Evolutionary conservation across 2,888 invertebrate species (phyloP).

Genomic region (Drosophila kuntzei): DNA sequence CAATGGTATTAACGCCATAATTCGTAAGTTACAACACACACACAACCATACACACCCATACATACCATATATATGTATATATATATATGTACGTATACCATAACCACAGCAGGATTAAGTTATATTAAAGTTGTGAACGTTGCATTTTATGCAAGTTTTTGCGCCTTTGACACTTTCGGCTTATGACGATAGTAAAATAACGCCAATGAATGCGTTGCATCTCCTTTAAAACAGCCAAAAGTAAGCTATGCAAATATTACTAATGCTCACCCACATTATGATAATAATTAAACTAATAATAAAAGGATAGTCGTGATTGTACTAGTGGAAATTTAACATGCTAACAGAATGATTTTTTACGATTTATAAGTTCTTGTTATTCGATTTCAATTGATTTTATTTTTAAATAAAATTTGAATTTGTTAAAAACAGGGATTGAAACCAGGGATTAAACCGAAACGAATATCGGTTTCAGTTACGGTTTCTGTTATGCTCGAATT

Average conservation of each 20-base stretch:
- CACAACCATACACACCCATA: conserved; percentile 26
- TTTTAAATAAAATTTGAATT: too few species aligned
- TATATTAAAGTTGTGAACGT: conserved; percentile 71
- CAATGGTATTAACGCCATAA: conserved; percentile 79
- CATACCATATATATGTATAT: conserved; percentile 5
- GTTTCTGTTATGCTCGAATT: too few species aligned
- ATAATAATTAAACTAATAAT: conserved; percentile 8
- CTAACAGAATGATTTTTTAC: too few species aligned
- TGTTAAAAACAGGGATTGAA: too few species aligned
- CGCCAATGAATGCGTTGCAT: conserved; percentile 50
- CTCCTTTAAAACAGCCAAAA: conserved; percentile 24
- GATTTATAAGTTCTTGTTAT: too few species aligned
- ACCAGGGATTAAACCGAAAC: too few species aligned
- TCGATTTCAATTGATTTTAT: too few species aligned
- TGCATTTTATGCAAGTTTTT: conserved; percentile 59
- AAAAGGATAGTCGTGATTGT: too few species aligned
- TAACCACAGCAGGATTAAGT: conserved; percentile 70
- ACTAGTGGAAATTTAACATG: too few species aligned
- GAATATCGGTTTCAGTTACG: too few species aligned
- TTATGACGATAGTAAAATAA: conserved; percentile 38
- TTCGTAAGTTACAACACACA: conserved; percentile 63
- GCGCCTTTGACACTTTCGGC: conserved; percentile 59
- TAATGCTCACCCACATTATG: conserved; percentile 57
- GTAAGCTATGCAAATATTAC: conserved; percentile 32
- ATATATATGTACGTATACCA: background rate